Evolutionary conservation across 2,113 vertebrate species (phyloP).

Genomic region (Myrmecobius fasciatus): DNA sequence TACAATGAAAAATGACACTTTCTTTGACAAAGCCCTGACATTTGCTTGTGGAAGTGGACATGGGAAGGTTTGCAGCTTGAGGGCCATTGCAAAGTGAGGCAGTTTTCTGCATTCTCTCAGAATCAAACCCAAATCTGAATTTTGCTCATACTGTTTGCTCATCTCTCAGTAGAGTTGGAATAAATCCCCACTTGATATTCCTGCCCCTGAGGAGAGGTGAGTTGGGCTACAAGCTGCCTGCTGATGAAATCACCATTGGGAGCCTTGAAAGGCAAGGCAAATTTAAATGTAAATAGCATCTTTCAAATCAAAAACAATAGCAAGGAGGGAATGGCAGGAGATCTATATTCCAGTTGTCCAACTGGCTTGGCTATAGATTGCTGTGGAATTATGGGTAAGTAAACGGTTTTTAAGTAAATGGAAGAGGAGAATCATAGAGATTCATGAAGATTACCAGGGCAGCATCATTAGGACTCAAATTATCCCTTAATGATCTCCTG

Average conservation of each 20-base stretch:
- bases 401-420: slow-evolving; percentile 37
- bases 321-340: slow-evolving; percentile 20
- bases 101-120: not conserved
- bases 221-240: not conserved
- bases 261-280: not conserved
- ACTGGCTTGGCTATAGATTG: slow-evolving; percentile 16
- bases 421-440: slow-evolving; percentile 25
- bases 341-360: slow-evolving; percentile 1
- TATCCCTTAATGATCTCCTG: slow-evolving; percentile 52
- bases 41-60: not conserved
- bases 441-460: slow-evolving; percentile 7
- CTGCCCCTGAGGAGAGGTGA: not conserved
- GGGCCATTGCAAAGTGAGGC: not conserved
- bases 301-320: not conserved
- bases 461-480: slow-evolving; percentile 3
- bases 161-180: not conserved
- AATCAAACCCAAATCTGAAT: not conserved
- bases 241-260: slow-evolving; percentile 4
- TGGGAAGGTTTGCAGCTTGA: not conserved
- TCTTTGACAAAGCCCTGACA: not conserved
- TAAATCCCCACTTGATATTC: not conserved
- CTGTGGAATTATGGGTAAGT: slow-evolving; percentile 23
- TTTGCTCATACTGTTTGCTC: not conserved
- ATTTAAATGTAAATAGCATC: not conserved
- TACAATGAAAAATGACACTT: not conserved